Evolutionary conservation across 2,888 invertebrate species (phyloP), one percentile per base, ranked within the genome.

Genomic region (Altica lythri): DNA sequence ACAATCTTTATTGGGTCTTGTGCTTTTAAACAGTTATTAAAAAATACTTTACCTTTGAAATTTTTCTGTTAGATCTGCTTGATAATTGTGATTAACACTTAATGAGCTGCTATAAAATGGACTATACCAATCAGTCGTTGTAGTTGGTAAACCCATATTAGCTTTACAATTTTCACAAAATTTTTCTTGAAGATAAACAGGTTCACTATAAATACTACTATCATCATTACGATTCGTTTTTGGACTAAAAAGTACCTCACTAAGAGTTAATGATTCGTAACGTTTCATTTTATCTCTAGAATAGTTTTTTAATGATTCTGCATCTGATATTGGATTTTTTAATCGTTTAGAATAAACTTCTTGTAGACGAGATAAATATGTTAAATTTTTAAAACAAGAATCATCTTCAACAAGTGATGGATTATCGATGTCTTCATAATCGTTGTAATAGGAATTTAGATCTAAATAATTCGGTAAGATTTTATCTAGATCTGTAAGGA

Each of bases 131-230:
- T 83, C 85, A 54, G 85, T 82, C 4, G 84, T 84, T 52, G 86
- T 86, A 8, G 84, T 83, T 13, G 86, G 86, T 65, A 86, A 79
- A 37, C 84, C 82, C 82, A 87, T 85, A 63, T 83, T 84, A 65
- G 86, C 80, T 71, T 87, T 85, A 68, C 88, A 88, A 72, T 86
- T 86, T 77, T 88, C 86, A 77, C 88, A 88, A 70, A 87, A 86
- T 77, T 86, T 86, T 68, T 86, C 86, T 74, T 86, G 85, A 9
- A 81, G 74, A 69, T 92, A 92, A 4, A 90, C 88, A 1, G 92
- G 92, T 74, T 92, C 92, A 72, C 90, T 91, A 73, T 90, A 92
- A 57, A 92, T 90, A 69, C 92, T 92, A 62, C 89, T 89, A 58
- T 89, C 88, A 19, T 82, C 84, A 63, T 84, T 84, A 59, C 59